Conservation (phyloP, 2,888 invertebrate genomes). For the Pammene fasciana region DNA sequence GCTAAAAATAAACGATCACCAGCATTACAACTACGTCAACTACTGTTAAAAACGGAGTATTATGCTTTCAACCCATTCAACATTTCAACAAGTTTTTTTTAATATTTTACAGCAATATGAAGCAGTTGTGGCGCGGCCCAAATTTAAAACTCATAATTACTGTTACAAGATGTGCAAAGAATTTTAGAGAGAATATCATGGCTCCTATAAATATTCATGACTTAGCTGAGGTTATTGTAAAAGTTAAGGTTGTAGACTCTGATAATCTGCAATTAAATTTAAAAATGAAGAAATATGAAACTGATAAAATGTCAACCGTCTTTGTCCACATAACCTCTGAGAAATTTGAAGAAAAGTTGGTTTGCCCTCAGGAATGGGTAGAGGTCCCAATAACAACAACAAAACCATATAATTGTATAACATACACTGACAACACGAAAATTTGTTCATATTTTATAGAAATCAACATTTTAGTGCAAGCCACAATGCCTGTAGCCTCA, state of each 20-base stretch:
- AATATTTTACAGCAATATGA: too few relatives aligned
- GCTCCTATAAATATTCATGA: not conserved
- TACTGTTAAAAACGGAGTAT: too few relatives aligned
- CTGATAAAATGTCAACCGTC: not conserved
- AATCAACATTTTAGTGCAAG: not conserved
- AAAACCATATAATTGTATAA: not conserved
- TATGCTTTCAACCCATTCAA: too few relatives aligned
- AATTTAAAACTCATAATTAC: too few relatives aligned
- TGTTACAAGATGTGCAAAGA: too few relatives aligned
- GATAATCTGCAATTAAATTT: not conserved
- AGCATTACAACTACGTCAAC: too few relatives aligned
- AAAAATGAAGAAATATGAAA: not conserved
- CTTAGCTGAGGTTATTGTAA: not conserved
- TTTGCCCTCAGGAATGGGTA: not conserved
- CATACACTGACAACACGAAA: too few relatives aligned
- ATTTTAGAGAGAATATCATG: too few relatives aligned
- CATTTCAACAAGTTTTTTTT: too few relatives aligned
- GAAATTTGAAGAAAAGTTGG: not conserved
- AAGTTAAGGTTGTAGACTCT: not conserved
- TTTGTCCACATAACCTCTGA: not conserved
- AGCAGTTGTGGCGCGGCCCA: too few relatives aligned
- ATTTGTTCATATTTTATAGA: not conserved
- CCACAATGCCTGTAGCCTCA: not conserved
- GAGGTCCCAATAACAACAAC: not conserved
- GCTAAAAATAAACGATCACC: too few relatives aligned